Percentiles rank a stretch among this genome's conserved stretches.
phyloP scores from a whole-genome alignment of 2,797 vertebrate genomes.

The Pangasius mekongensis region DNA sequence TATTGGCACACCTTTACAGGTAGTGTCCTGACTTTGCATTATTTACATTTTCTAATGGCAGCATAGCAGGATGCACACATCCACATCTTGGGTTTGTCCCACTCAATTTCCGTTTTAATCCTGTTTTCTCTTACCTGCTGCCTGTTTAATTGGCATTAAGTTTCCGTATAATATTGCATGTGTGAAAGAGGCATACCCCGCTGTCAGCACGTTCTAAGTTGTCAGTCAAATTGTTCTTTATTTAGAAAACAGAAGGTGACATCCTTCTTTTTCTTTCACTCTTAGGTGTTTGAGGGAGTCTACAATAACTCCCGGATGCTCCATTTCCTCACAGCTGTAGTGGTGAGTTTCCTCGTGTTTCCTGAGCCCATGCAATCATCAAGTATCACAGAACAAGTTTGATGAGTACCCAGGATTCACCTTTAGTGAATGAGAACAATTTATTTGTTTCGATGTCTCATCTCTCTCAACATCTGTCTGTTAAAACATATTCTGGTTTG shows the following conservation, averaged over 20 bases:
- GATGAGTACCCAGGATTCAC: neutral
- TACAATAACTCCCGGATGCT: constrained; percentile 95
- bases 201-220: neutral
- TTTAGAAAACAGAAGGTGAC: neutral
- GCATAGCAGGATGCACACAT: neutral
- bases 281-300: constrained; percentile 89
- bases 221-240: neutral
- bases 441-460: no score
- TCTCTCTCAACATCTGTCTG: neutral
- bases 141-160: neutral
- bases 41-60: neutral
- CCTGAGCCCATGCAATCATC: neutral
- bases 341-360: constrained; percentile 78
- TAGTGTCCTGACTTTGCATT: neutral
- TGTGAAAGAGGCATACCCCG: neutral
- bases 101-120: neutral
- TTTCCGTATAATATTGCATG: neutral
- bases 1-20: neutral
- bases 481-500: neutral
- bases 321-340: constrained; percentile 92
- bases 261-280: neutral
- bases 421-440: neutral
- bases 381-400: neutral
- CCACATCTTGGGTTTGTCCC: neutral
- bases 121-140: neutral